Evolutionary conservation across 92 coral and sea anemone genomes (phyloP).

Genomic region (Epizoanthus scotinus): DNA sequence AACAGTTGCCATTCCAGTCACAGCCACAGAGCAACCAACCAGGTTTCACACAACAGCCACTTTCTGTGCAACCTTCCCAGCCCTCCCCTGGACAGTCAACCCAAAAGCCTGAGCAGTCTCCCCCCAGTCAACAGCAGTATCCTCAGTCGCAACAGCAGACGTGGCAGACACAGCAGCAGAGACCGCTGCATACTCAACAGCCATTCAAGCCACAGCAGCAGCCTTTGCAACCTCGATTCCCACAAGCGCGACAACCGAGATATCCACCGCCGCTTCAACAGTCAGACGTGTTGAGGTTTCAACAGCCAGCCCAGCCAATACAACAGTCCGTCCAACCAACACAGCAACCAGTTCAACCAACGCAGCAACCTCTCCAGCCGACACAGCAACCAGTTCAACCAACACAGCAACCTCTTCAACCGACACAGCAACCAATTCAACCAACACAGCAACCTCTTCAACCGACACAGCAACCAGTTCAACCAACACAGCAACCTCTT

Average conservation of each 20-base stretch:
- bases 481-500: not conserved
- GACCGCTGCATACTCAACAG: not conserved
- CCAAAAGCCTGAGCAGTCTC: constrained; percentile 28
- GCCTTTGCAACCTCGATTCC: constrained; percentile 11
- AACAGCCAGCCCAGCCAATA: constrained; percentile 10
- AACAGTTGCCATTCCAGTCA: constrained; percentile 37
- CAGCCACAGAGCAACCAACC: constrained; percentile 42
- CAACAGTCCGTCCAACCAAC: not conserved
- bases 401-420: not conserved
- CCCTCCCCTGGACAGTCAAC: constrained; percentile 1
- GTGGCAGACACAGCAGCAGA: constrained; percentile 32
- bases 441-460: not conserved
- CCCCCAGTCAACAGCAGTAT: not conserved
- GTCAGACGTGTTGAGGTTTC: not conserved
- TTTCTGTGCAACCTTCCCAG: constrained; percentile 46
- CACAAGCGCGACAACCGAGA: constrained; percentile 9
- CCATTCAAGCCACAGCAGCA: not conserved
- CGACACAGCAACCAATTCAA: not conserved
- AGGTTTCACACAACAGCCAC: constrained; percentile 42
- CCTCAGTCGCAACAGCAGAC: constrained; percentile 10
- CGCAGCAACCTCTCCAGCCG: not conserved
- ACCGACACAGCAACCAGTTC: not conserved
- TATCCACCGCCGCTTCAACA: not conserved
- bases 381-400: not conserved
- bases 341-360: not conserved